Conservation (phyloP, 2,888 invertebrate genomes). For the Hyles lineata region DNA sequence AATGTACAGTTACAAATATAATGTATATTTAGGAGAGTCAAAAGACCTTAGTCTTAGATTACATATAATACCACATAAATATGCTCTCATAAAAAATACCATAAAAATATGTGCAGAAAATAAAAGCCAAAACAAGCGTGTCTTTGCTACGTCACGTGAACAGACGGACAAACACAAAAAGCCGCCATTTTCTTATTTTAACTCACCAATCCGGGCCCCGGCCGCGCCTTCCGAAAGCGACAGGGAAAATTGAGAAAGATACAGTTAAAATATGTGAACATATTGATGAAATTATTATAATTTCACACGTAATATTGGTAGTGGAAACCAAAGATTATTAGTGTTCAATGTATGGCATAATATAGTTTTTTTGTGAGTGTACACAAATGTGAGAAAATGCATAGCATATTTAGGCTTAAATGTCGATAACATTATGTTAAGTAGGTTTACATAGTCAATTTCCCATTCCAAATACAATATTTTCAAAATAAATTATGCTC, state of each 20-base stretch:
- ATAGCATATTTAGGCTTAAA: background rate
- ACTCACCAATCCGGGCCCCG: constrained; percentile 88
- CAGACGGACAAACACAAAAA: constrained; percentile 60
- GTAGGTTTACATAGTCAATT: too few relatives aligned
- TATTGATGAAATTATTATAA: constrained; percentile 14
- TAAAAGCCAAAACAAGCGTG: constrained; percentile 69
- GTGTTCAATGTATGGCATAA: background rate
- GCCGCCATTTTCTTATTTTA: constrained; percentile 55
- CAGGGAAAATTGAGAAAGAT: constrained; percentile 61
- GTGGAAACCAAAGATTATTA: constrained; percentile 6
- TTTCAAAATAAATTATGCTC: constrained; percentile 2
- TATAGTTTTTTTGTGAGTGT: background rate
- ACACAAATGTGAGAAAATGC: constrained; percentile 3
- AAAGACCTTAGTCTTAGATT: too few relatives aligned
- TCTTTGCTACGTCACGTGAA: constrained; percentile 47
- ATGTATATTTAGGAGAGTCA: background rate
- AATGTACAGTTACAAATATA: too few relatives aligned
- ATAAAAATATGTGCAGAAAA: constrained; percentile 32
- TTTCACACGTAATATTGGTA: background rate
- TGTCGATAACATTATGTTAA: too few relatives aligned
- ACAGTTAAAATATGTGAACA: constrained; percentile 49
- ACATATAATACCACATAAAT: background rate
- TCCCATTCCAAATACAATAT: background rate
- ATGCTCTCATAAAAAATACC: background rate
- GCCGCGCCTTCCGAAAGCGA: constrained; percentile 84